Base-by-base conservation (phyloP, 2,797 vertebrate genomes). In the Carapus acus region DNA sequence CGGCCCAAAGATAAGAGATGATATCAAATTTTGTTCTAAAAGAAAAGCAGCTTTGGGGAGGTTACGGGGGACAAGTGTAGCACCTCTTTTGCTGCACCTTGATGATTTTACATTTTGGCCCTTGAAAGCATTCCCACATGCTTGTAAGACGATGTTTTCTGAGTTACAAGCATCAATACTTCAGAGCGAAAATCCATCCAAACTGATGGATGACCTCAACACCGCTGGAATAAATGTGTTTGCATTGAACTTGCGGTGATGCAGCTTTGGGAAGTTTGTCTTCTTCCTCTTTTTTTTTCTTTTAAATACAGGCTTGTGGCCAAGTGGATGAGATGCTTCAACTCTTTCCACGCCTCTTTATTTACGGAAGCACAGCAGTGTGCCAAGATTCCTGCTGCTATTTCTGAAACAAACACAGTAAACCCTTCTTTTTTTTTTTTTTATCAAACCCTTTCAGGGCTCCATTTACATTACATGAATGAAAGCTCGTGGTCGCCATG, bases 361-460 rank as follows among this genome's bases (percentile, higher is more conserved):
- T 77, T 79, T 77, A 70, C 73, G 62, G 63, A 62, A 76, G 66
- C 71, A 54, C 56, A 58, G 64, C 18, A 54, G 27, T 40, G 51
- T 65, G 79, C 82, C 77, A 83, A 79, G 54, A 79, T 61, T 54
- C 54, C 62, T 52, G 27, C 42, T 29, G 66, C 78, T 85, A 82
- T 81, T 84, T 79, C 43, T 58, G 73, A 80, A 80, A 82, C 65
- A n/a, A 78, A 72, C 62, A 69, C 66, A 58, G 49, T 66, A 66
- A 71, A 58, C 58, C 54, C 12, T 21, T 74, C 71, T 79, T 69
- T 36, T 36, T 36, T 76, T 74, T 73, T 79, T 69, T 36, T 36
- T 36, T 76, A 60, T 68, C 41, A 52, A 48, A 55, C 48, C 43
- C 71, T 76, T 58, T 54, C 16, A 60, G 27, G 55, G 65, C 41